A percentile compares a stretch with the other conserved stretches of the same genome.
phyloP scores from a whole-genome alignment of 2,113 vertebrate genomes.

The Chionodraco myersi region DNA sequence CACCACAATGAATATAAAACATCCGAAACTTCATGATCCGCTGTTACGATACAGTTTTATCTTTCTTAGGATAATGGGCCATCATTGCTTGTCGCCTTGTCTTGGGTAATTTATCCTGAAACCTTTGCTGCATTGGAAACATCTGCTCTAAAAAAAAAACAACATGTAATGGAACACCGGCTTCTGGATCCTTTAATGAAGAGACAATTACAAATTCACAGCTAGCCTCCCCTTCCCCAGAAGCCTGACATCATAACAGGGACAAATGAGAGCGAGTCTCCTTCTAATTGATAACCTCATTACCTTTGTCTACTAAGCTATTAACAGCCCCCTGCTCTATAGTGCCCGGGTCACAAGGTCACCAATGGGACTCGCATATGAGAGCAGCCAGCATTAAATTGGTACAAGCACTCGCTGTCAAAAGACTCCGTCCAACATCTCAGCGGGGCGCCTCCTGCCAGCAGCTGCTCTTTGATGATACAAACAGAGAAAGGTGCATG shows the following conservation, averaged over 20 bases:
- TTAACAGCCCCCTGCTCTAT: slow-evolving; percentile 52
- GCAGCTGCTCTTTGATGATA: slow-evolving; percentile 72
- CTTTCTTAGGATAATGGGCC: slow-evolving; percentile 44
- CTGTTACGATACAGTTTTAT: slow-evolving; percentile 36
- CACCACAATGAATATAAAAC: slow-evolving; percentile 30
- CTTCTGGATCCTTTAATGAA: slow-evolving; percentile 52
- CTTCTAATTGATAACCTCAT: slow-evolving; percentile 76
- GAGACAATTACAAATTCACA: slow-evolving; percentile 55
- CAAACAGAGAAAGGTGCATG: slow-evolving; percentile 44
- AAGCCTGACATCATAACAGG: slow-evolving; percentile 50
- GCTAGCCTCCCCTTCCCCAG: slow-evolving; percentile 18
- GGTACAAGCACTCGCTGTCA: slow-evolving; percentile 67
- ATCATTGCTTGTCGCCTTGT: slow-evolving; percentile 51
- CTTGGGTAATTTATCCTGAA: slow-evolving; percentile 49
- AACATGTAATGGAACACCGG: slow-evolving; percentile 31
- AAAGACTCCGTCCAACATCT: slow-evolving; percentile 46
- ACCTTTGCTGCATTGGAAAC: slow-evolving; percentile 38
- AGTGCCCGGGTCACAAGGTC: slow-evolving; percentile 56
- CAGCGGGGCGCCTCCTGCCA: slow-evolving; percentile 52
- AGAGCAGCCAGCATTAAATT: slow-evolving; percentile 70
- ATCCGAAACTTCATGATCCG: not conserved
- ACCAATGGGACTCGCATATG: slow-evolving; percentile 53
- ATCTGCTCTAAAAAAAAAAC: slow-evolving; percentile 60
- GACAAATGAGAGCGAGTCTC: slow-evolving; percentile 65
- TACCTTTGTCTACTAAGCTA: slow-evolving; percentile 63